Base-by-base conservation (phyloP, 2,113 vertebrate species). In the Furnarius figulus region DNA sequence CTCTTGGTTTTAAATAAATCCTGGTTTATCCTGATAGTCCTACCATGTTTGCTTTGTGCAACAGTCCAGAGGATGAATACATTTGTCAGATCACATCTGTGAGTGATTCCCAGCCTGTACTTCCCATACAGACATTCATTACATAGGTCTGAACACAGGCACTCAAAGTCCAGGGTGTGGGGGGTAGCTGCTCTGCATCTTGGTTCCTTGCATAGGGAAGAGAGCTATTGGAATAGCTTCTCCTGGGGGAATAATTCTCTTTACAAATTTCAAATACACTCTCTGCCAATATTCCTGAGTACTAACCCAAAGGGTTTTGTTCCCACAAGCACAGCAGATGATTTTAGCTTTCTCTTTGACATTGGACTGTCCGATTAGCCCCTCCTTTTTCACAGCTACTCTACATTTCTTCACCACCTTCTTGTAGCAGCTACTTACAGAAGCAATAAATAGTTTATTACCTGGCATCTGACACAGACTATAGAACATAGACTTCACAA, bases 241-340 rank as follows among this genome's bases (percentile, higher is more conserved):
- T 96, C 85, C 72, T 65, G 9, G 2, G 74, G 75, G 87, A 90
- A 73, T 79, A 68, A 75, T 82, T 85, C 77, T 72, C 40, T 85
- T 95, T 87, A 67, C 88, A 71, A 52, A 72, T 87, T 75, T 93
- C 84, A 94, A 18, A 93, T 55, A 49, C 37, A 27, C n/a, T 81
- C 47, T 58, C 59, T 87, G 70, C 56, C 89, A 89, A 79, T 44
- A 82, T 2, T 1, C 81, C 85, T 25, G 53, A 87, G 56, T 39
- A 30, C 20, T 82, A 76, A 59, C 49, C 62, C 90, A 73, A 82
- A 70, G 68, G 89, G 46, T 42, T 95, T 59, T 68, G 49, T 84
- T 96, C 77, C 83, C 89, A 84, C 55, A 68, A 84, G 76, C n/a
- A 8, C 31, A 77, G 50, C 42, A 58, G 59, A 56, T 77, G 72